These are phyloP conservation scores for Sylvia atricapilla DNA, from an alignment of 2,113 vertebrate genomes.

Conservation along the genomic window DNA sequence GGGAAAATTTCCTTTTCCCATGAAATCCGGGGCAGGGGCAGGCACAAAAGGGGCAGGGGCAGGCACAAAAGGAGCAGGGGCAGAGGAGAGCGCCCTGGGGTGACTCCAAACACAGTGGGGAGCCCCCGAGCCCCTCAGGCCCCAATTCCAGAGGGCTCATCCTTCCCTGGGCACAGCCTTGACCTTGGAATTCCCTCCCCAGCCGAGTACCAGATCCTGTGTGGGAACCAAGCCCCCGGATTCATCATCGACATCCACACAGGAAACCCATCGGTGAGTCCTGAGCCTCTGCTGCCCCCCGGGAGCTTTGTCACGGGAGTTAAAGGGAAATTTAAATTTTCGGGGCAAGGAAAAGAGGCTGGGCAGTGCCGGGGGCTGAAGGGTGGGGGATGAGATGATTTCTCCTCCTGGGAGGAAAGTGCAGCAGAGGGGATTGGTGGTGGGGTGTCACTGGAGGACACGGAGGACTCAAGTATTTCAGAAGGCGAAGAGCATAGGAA, in stretches of 20 bases:
- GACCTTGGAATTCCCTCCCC: background rate
- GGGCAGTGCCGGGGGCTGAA: background rate
- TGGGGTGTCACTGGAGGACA: too few relatives aligned
- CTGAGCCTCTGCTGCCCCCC: too few relatives aligned
- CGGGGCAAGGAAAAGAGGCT: background rate
- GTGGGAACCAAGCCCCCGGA: constrained; percentile 87
- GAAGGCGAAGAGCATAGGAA: too few relatives aligned
- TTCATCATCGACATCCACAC: constrained; percentile 92
- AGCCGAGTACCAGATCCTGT: constrained; percentile 89
- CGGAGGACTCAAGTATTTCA: too few relatives aligned
- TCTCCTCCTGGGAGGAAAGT: too few relatives aligned
- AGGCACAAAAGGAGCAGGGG: fast-evolving
- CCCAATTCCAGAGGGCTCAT: fast-evolving
- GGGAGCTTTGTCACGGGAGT: too few relatives aligned
- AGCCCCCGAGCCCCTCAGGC: background rate
- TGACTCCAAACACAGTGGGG: fast-evolving
- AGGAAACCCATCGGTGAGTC: constrained; percentile 85
- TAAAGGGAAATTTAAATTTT: too few relatives aligned
- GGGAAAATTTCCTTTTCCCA: background rate
- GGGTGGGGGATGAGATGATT: too few relatives aligned
- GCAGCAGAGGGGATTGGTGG: too few relatives aligned
- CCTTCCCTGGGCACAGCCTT: background rate
- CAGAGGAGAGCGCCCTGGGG: background rate
- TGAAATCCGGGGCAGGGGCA: background rate
- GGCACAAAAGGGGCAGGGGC: fast-evolving